Conservation (phyloP, 2,113 vertebrate species). For the Bujurquina vittata region DNA sequence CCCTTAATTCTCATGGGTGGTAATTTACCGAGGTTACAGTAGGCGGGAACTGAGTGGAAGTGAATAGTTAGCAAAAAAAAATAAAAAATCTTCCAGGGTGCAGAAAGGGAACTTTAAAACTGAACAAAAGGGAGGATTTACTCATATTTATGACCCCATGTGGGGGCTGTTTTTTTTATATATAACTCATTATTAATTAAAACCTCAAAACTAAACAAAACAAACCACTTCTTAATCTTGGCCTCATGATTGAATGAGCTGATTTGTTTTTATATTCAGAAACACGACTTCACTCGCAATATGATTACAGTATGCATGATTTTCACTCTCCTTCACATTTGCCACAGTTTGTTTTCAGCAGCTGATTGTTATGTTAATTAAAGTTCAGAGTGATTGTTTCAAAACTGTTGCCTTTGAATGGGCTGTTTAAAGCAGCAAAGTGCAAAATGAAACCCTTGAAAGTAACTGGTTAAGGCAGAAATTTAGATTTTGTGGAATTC, state of each 20-base stretch:
- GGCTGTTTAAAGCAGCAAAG: constrained; percentile 1
- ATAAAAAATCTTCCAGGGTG: neutral
- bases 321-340: neutral
- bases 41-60: constrained; percentile 8
- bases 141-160: constrained; percentile 6
- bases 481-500: neutral
- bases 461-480: neutral
- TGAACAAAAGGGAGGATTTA: neutral
- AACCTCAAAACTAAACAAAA: neutral
- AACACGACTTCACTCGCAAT: neutral
- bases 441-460: constrained; percentile 35
- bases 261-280: constrained; percentile 6
- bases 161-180: neutral
- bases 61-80: constrained; percentile 4
- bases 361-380: constrained; percentile 45
- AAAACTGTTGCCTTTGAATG: constrained; percentile 38
- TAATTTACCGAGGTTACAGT: constrained; percentile 50
- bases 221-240: neutral
- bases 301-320: neutral
- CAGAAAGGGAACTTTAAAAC: neutral
- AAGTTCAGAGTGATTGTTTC: constrained; percentile 32
- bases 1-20: constrained; percentile 52
- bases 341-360: neutral
- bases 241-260: neutral
- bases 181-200: constrained; percentile 25